Conservation (phyloP, 1,140 invertebrate species). For the Drosophila lacertosa region DNA sequence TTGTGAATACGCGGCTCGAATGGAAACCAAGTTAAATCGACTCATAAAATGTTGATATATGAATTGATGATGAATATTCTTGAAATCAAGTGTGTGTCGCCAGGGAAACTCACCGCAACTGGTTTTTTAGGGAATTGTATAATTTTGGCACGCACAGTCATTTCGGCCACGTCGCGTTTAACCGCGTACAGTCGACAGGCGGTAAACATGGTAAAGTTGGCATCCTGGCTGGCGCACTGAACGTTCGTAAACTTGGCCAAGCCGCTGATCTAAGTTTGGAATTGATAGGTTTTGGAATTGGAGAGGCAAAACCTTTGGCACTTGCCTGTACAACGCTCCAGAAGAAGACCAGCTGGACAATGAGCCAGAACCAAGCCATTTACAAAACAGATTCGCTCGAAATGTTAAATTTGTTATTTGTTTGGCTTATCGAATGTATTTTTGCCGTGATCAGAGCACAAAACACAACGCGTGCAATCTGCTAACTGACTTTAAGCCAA, state of each 20-base stretch:
- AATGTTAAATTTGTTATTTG: not conserved
- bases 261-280: constrained; percentile 43
- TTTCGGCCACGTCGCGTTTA: constrained; percentile 69
- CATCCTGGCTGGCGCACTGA: constrained; percentile 52
- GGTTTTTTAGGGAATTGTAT: constrained; percentile 43
- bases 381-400: not conserved
- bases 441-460: not conserved
- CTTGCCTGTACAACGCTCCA: constrained; percentile 55
- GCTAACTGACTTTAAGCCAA: constrained; percentile 9
- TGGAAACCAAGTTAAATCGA: not conserved
- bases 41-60: not conserved
- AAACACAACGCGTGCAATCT: not conserved
- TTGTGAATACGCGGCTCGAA: no score
- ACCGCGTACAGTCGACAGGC: constrained; percentile 65
- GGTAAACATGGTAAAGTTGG: constrained; percentile 49
- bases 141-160: constrained; percentile 49
- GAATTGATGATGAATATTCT: not conserved
- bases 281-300: no score
- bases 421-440: constrained; percentile 3
- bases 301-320: not conserved
- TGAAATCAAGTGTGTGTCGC: not conserved
- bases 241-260: constrained; percentile 73
- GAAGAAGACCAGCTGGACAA: constrained; percentile 35
- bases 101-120: constrained; percentile 53
- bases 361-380: constrained; percentile 32